Conservation (phyloP, 2,113 vertebrate species). For the Notothenia rossii region DNA sequence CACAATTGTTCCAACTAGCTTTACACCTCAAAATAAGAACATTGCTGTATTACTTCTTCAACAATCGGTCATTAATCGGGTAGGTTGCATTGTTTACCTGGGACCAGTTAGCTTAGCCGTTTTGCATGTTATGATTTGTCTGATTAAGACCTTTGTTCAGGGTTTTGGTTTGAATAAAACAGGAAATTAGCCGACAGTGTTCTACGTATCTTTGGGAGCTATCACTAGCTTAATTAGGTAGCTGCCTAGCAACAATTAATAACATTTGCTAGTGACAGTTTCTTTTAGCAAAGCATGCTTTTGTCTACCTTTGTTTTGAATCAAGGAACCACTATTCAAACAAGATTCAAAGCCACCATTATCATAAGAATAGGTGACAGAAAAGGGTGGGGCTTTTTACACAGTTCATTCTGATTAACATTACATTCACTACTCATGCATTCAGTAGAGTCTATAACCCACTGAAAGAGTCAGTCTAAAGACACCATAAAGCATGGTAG, state of each 20-base stretch:
- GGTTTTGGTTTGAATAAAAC: too few species aligned
- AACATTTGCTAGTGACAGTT: neutral
- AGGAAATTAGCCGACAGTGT: too few species aligned
- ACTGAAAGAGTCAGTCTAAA: neutral
- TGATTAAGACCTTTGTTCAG: too few species aligned
- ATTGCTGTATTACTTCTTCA: too few species aligned
- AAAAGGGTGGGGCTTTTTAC: neutral
- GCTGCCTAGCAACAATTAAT: neutral
- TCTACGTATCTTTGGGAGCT: neutral
- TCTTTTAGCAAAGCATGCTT: neutral
- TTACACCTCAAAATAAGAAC: too few species aligned
- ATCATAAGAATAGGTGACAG: neutral
- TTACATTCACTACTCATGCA: neutral
- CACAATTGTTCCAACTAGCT: too few species aligned
- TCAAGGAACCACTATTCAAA: neutral
- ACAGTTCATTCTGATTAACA: neutral
- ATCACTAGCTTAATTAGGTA: neutral
- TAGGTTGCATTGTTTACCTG: too few species aligned
- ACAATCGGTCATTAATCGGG: too few species aligned
- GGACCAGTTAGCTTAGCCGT: too few species aligned
- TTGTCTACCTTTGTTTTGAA: neutral
- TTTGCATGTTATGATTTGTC: too few species aligned
- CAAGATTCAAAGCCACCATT: too few species aligned
- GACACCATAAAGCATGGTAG: neutral
- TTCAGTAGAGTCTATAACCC: neutral